Evolutionary conservation across 2,888 invertebrate species (phyloP), one percentile per base, ranked within the genome.

Genomic region (Mythimna vitellina): DNA sequence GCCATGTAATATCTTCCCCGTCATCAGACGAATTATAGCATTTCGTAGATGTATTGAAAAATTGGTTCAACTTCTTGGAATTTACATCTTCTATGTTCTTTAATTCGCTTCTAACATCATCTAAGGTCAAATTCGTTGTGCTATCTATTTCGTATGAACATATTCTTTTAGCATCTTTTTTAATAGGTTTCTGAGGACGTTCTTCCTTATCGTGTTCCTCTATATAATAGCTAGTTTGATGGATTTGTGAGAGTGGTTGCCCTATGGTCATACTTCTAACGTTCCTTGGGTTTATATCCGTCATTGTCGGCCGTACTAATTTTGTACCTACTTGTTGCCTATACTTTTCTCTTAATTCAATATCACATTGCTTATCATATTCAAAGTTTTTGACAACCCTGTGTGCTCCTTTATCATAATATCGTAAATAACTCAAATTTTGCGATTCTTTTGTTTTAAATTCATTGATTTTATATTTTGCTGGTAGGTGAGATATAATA

Each of bases 211-310:
- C 2, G 17, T 57, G 22, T 54, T 56, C 35, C 17, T 60, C 57
- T 49, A 35, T 51, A 38, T 35, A 38, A n/a, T 46, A 25, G 25
- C 49, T 61, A 61, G 29, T 32, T 46, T 70, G 29, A 46, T 69
- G 62, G 32, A 60, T 22, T 56, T 62, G 61, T 57, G 76, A 42
- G n/a, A 75, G 57, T 62, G 89, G 83, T 65, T 81, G 86, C 64
- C 89, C 92, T 83, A 94, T 90, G 29, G 92, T 91, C 92, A 93
- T 92, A 70, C 83, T 89, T 86, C 92, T 90, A 77, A 94, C 82
- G 81, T 93, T 94, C 82, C 73, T 93, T 58, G 93, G 93, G 83
- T 93, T 94, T 63, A 87, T 75, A 69, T 84, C 83, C 66, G 82
- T 77, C 63, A 83, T n/a, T 65, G 79, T 87, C 64, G 93, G 92